These are phyloP conservation scores for Callinectes sapidus DNA, from an alignment of 2,888 invertebrate species.

Conservation along the genomic window DNA sequence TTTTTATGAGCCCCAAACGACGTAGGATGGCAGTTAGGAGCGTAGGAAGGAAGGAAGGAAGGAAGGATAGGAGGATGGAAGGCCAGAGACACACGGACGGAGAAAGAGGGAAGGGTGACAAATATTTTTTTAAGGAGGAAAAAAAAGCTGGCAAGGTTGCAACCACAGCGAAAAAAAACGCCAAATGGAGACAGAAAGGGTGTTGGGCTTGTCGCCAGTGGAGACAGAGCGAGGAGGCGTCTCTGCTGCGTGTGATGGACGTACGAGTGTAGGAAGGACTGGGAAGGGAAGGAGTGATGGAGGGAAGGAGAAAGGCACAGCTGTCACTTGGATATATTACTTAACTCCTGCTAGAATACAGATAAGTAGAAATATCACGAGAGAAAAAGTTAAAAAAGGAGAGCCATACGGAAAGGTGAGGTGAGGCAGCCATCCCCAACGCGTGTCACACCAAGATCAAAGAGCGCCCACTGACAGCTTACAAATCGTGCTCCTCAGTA, in stretches of 20 bases:
- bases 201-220: not conserved
- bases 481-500: not conserved
- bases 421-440: not conserved
- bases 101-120: not conserved
- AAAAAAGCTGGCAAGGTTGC: slow-evolving; percentile 8
- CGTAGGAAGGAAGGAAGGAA: not conserved
- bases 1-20: not conserved
- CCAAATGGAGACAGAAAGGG: slow-evolving; percentile 3
- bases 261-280: no score
- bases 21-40: not conserved
- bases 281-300: not conserved
- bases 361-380: no score
- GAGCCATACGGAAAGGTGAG: not conserved
- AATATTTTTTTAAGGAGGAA: no score
- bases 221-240: not conserved
- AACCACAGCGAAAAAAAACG: not conserved
- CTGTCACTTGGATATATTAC: not conserved
- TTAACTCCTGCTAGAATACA: not conserved
- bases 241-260: no score
- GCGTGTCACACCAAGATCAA: slow-evolving; percentile 8
- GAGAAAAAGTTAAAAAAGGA: not conserved
- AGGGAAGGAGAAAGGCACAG: not conserved
- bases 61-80: not conserved
- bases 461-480: not conserved
- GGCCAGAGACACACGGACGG: not conserved